Percentiles rank a stretch among this genome's conserved stretches.
phyloP scores from a whole-genome alignment of 1,140 invertebrate species.

The Hylyphantes graminicola region DNA sequence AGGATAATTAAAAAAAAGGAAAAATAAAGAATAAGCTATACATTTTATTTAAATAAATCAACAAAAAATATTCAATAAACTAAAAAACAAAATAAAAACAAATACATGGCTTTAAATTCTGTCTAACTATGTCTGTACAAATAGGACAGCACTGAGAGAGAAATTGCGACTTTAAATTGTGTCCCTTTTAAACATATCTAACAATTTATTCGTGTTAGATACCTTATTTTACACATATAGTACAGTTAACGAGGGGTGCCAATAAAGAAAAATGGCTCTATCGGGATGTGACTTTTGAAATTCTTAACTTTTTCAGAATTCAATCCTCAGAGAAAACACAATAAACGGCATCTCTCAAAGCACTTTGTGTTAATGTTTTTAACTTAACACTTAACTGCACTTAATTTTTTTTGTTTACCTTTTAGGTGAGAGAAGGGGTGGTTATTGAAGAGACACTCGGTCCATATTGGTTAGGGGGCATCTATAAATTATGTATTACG shows the following conservation, averaged over 20 bases:
- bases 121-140: conserved; percentile 43
- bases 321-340: too few relatives aligned
- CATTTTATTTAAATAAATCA: conserved; percentile 20
- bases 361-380: too few relatives aligned
- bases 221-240: conserved; percentile 10
- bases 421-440: too few relatives aligned
- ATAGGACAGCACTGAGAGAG: conserved; percentile 11
- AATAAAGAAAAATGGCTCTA: too few relatives aligned
- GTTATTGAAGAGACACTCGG: too few relatives aligned
- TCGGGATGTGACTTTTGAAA: too few relatives aligned
- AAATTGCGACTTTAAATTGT: neutral
- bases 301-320: too few relatives aligned
- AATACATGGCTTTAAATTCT: conserved; percentile 3
- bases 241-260: neutral
- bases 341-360: too few relatives aligned
- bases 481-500: too few relatives aligned
- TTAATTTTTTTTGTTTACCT: too few relatives aligned
- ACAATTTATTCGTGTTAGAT: conserved; percentile 14
- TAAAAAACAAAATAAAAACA: conserved; percentile 35
- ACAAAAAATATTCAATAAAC: conserved; percentile 46
- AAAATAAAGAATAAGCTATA: conserved; percentile 18
- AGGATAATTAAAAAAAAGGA: conserved; percentile 18
- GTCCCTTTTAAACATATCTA: conserved; percentile 20
- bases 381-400: too few relatives aligned
- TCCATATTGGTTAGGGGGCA: too few relatives aligned